These are phyloP conservation scores for Epinephelus lanceolatus DNA, from an alignment of 2,113 vertebrate genomes.

Conservation along the genomic window DNA sequence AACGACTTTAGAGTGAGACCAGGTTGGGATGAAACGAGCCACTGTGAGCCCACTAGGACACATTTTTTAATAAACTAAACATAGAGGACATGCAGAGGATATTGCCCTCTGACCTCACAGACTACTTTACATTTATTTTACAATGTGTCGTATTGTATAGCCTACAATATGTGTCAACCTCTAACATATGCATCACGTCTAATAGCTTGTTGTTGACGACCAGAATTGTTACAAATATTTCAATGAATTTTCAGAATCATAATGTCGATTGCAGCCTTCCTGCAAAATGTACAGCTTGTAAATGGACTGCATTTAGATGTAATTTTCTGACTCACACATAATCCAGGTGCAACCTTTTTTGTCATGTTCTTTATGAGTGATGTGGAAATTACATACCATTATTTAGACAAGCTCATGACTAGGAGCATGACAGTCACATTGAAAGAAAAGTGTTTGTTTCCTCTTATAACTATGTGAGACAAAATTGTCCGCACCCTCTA, in stretches of 20 bases:
- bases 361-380: background rate
- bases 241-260: background rate
- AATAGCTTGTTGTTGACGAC: background rate
- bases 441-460: conserved; percentile 8
- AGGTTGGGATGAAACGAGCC: no score
- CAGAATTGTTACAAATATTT: background rate
- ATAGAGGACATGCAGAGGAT: background rate
- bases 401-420: background rate
- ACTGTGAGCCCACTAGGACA: background rate
- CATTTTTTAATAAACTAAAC: background rate
- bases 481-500: conserved; percentile 1
- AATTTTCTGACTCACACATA: background rate
- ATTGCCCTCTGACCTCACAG: background rate
- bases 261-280: background rate
- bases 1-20: no score
- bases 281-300: background rate
- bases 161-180: background rate
- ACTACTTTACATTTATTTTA: background rate
- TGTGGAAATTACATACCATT: background rate
- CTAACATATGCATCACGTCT: background rate
- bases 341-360: background rate
- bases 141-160: background rate
- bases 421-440: background rate
- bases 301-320: background rate
- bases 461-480: background rate